Base-by-base conservation (phyloP, 2,113 vertebrate species). In the Nyctereutes procyonoides region DNA sequence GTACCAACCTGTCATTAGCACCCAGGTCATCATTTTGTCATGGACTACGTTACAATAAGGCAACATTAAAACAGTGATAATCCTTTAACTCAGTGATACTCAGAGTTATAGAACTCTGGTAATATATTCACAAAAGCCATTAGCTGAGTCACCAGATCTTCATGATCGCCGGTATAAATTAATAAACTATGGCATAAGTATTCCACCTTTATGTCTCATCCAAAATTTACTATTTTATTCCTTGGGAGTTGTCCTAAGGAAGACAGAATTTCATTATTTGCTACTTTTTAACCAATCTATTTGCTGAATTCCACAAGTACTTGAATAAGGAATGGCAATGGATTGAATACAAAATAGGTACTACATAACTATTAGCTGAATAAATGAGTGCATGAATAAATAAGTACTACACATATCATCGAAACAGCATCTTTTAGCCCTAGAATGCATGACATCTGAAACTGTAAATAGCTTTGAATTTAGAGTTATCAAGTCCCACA, bases 251-350 rank as follows among this genome's bases (percentile, higher is more conserved):
- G 20, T 83, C 5, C 11, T 35, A 74, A 86, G 35, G 43, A 77
- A 82, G 74, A 85, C 2, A 95, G 82, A 82, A 43, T 48, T 93
- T 77, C 17, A 74, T 24, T 63, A 14, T 38, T 32, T 53, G 5
- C 4, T 65, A 13, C 28, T 24, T 79, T 91, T 63, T 69, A 55
- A 43, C 60, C 74, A 69, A 53, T 63, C 48, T 28, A 53, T 95
- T 79, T 32, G 38, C 30, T 65, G 35, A 58, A 67, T 91, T 89
- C 17, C 58, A 30, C 19, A 94, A 71, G 30, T 69, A 10, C 28
- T 87, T 82, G 89, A 92, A 73, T 83, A 91, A 60, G 87, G 83
- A 82, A 92, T 51, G 58, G 16, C 51, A 93, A 91, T 53, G 82
- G 32, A 38, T n/a, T 53, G 28, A 79, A 51, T 30, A 53, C 65